Evolutionary conservation across 2,888 invertebrate genomes (phyloP).

Genomic region (Proisotoma minuta): DNA sequence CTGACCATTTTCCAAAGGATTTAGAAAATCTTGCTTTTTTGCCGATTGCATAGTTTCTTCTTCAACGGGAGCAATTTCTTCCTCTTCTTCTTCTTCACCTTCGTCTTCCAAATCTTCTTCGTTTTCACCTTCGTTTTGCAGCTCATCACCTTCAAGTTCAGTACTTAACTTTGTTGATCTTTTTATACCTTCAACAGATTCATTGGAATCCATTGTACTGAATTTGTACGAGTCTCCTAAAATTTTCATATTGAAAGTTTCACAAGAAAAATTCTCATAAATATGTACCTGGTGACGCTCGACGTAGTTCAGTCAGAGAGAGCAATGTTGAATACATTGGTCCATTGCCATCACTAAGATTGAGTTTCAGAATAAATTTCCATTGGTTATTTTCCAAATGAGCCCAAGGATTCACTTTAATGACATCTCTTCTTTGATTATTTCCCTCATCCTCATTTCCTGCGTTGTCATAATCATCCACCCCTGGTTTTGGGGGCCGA

Average conservation of each 20-base stretch:
- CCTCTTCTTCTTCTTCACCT: no score
- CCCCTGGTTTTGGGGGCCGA: constrained; percentile 33
- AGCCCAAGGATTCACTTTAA: constrained; percentile 39
- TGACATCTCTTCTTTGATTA: constrained; percentile 29
- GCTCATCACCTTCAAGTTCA: neutral
- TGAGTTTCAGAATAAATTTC: constrained; percentile 37
- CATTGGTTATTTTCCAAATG: constrained; percentile 46
- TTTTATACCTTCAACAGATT: neutral
- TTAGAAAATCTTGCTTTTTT: constrained; percentile 10
- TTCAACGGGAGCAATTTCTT: no score
- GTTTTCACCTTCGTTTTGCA: neutral
- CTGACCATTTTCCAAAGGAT: constrained; percentile 12
- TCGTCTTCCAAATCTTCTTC: neutral
- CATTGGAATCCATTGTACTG: neutral
- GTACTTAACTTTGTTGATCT: neutral
- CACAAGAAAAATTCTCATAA: no score
- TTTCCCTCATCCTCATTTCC: constrained; percentile 16
- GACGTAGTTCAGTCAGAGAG: no score
- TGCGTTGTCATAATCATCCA: constrained; percentile 34
- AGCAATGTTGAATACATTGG: constrained; percentile 26
- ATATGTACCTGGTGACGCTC: no score
- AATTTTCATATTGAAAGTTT: no score
- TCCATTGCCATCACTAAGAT: no score
- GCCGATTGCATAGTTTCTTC: neutral
- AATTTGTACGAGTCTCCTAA: neutral